Conservation (phyloP, 2,888 invertebrate species). For the Pachliopta kotzebuea region DNA sequence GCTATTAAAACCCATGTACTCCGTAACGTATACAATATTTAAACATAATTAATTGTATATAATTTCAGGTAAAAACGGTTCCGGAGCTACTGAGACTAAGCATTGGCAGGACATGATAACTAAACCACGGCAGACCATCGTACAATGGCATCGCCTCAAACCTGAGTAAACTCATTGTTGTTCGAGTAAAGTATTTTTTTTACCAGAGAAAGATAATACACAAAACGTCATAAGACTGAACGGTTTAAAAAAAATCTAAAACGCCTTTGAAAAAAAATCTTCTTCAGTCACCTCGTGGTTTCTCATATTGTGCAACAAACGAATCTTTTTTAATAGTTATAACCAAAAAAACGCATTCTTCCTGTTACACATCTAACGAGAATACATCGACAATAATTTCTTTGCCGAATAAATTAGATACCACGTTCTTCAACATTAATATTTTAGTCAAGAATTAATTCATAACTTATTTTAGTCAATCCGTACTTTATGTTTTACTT, state of each 20-base stretch:
- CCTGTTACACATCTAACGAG: background rate
- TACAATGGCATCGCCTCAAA: conserved; percentile 98
- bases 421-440: conserved; percentile 4
- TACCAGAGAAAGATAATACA: conserved; percentile 48
- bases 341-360: conserved; percentile 1
- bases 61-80: conserved; percentile 91
- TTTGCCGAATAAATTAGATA: background rate
- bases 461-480: background rate
- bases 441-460: background rate
- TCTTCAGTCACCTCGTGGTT: conserved; percentile 37
- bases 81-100: conserved; percentile 96
- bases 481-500: background rate
- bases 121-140: conserved; percentile 96
- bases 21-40: background rate
- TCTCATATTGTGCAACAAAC: conserved; percentile 37
- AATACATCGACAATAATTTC: background rate
- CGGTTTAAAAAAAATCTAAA: conserved; percentile 62
- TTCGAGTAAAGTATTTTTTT: conserved; percentile 35
- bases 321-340: background rate
- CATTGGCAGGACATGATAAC: conserved; percentile 99
- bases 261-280: conserved; percentile 48
- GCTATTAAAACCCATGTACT: too few relatives aligned
- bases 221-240: conserved; percentile 77
- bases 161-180: conserved; percentile 85
- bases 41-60: conserved; percentile 33